These are phyloP conservation scores for Tenodera sinensis DNA, from an alignment of 2,888 invertebrate genomes.

Conservation along the genomic window DNA sequence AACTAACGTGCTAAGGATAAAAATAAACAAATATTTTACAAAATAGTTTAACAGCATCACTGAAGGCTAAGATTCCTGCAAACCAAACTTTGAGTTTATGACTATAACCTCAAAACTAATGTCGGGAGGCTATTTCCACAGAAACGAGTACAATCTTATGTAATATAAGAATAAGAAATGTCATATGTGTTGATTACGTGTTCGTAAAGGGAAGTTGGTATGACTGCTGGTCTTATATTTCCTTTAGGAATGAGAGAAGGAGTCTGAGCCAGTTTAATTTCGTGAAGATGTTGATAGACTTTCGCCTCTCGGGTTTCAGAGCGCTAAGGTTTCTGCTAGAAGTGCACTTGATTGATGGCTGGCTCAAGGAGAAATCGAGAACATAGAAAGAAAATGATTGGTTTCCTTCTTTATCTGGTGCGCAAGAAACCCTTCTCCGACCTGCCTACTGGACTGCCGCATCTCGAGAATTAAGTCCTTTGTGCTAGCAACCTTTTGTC, in stretches of 20 bases:
- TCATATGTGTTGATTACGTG: too few species aligned
- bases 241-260: background rate
- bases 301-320: background rate
- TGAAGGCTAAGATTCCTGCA: too few species aligned
- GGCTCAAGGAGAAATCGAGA: constrained; percentile 6
- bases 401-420: constrained; percentile 12
- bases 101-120: too few species aligned
- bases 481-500: background rate
- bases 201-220: too few species aligned
- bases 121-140: too few species aligned
- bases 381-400: constrained; percentile 17
- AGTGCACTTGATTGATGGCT: constrained; percentile 13
- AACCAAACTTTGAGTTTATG: too few species aligned
- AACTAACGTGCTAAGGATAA: too few species aligned
- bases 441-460: background rate
- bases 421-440: background rate
- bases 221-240: background rate
- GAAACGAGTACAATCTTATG: too few species aligned
- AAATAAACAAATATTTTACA: too few species aligned
- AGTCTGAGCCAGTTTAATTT: background rate
- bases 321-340: constrained; percentile 3
- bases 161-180: too few species aligned
- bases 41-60: too few species aligned
- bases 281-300: constrained; percentile 15
- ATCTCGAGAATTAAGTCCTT: background rate